A percentile compares a stretch with the other conserved stretches of the same genome.
phyloP scores from a whole-genome alignment of 1,140 invertebrate species.

The Microplitis demolitor region DNA sequence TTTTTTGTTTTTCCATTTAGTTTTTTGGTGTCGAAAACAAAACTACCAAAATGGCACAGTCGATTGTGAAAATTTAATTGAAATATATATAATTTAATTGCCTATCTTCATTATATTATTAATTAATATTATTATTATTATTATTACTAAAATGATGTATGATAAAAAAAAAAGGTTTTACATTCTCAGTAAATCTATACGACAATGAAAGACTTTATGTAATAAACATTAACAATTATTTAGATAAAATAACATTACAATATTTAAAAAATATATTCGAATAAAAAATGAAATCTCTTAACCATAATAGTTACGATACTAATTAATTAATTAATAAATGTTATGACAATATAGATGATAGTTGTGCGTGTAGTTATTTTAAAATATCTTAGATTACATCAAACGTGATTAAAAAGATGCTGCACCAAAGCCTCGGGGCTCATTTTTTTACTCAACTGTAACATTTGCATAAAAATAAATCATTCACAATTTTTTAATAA shows the following conservation, averaged over 20 bases:
- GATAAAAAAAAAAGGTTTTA: slow-evolving; percentile 13
- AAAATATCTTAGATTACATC: neutral
- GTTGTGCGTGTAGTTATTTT: slow-evolving; percentile 25
- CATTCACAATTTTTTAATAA: neutral
- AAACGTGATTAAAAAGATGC: neutral
- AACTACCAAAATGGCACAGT: neutral
- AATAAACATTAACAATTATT: slow-evolving; percentile 12
- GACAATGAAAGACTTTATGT: slow-evolving; percentile 19
- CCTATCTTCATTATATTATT: too few relatives aligned
- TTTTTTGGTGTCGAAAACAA: neutral
- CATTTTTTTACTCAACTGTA: neutral
- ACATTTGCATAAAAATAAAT: neutral
- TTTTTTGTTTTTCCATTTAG: neutral
- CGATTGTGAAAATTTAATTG: neutral
- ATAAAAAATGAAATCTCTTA: neutral
- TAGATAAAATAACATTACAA: neutral
- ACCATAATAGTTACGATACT: neutral
- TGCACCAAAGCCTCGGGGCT: neutral
- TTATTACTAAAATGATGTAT: slow-evolving; percentile 16
- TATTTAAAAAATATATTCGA: neutral
- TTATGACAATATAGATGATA: slow-evolving; percentile 2
- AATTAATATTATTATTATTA: slow-evolving; percentile 23
- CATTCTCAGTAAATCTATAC: neutral
- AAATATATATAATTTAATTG: neutral
- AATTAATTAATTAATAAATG: neutral